These are phyloP conservation scores for Tragopan temminckii DNA, from an alignment of 2,797 vertebrate species.

Conservation along the genomic window DNA sequence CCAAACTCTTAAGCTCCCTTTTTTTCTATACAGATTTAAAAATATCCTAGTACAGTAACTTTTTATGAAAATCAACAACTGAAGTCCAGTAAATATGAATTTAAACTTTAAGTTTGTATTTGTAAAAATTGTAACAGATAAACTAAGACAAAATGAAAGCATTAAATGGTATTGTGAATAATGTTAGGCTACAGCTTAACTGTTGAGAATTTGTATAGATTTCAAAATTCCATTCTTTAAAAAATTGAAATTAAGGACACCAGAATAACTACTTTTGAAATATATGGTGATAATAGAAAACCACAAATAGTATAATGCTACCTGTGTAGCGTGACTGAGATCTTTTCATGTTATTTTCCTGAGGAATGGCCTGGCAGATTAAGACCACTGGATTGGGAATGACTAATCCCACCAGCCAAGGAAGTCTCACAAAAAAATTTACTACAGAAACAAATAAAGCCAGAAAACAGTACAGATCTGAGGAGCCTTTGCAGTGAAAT, in stretches of 20 bases:
- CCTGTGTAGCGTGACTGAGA: background rate
- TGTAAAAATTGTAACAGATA: background rate
- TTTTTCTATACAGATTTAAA: background rate
- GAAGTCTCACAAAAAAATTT: background rate
- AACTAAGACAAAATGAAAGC: background rate
- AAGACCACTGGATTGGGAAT: background rate
- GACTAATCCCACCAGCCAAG: background rate
- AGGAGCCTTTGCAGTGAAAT: background rate
- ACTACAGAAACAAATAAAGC: background rate
- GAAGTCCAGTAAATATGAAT: background rate
- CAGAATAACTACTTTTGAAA: background rate
- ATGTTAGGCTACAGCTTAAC: background rate
- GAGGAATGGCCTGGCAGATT: background rate
- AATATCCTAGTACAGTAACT: background rate
- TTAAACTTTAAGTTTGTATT: background rate
- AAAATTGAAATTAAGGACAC: background rate
- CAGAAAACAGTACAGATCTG: background rate
- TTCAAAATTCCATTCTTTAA: background rate
- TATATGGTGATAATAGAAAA: background rate
- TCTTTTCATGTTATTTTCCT: background rate
- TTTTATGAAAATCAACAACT: background rate
- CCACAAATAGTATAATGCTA: background rate
- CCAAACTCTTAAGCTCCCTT: background rate
- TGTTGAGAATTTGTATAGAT: background rate
- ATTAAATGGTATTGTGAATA: background rate